Percentiles rank a stretch among this genome's conserved stretches.
Conservation (phyloP, 2,797 vertebrate genomes). For the Hybognathus amarus region DNA sequence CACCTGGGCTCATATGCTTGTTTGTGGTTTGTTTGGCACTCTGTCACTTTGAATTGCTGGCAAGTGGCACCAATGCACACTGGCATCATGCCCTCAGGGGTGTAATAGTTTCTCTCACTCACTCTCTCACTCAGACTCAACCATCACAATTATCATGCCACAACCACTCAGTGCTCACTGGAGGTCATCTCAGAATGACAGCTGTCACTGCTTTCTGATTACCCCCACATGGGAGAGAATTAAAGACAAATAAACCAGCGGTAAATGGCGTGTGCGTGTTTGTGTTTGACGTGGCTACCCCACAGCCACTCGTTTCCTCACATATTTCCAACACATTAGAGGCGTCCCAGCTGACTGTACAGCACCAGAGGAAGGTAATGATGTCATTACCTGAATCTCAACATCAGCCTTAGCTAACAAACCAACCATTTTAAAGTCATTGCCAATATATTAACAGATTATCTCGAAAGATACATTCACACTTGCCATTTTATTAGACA, state of each 20-base stretch:
- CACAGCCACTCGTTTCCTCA: conserved; percentile 65
- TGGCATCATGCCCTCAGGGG: conserved; percentile 74
- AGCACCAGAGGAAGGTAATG: conserved; percentile 1
- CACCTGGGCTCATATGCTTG: conserved; percentile 68
- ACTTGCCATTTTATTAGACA: neutral
- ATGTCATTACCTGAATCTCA: conserved; percentile 4
- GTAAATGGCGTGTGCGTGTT: conserved; percentile 45
- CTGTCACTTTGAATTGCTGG: conserved; percentile 75
- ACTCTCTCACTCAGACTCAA: conserved; percentile 42
- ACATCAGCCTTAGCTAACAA: conserved; percentile 22
- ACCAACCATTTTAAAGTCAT: neutral
- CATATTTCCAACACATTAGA: conserved; percentile 53
- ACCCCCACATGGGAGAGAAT: conserved; percentile 75
- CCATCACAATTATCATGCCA: conserved; percentile 70
- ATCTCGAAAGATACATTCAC: conserved; percentile 22
- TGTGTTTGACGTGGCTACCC: conserved; percentile 56
- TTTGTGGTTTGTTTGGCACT: conserved; percentile 77
- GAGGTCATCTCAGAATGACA: conserved; percentile 81
- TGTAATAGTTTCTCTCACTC: conserved; percentile 70
- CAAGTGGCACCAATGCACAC: conserved; percentile 70
- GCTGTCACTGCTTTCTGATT: conserved; percentile 80
- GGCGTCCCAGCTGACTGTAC: conserved; percentile 1
- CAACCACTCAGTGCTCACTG: conserved; percentile 72
- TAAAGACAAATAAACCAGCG: conserved; percentile 82
- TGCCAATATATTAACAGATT: conserved; percentile 4